Conservation (phyloP, 1,140 invertebrate genomes). For the Meteorus sp. region DNA sequence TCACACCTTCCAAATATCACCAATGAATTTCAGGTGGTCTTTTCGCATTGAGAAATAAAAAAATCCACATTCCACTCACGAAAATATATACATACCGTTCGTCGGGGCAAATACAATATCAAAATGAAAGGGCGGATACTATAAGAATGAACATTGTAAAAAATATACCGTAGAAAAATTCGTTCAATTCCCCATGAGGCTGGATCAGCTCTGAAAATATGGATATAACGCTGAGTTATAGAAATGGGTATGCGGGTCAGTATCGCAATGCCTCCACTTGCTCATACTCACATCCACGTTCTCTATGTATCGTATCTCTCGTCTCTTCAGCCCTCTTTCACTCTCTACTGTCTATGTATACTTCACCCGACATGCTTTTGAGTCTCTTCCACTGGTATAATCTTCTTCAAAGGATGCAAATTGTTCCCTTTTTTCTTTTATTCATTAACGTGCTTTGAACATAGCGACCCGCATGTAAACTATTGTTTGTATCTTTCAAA, state of each 20-base stretch:
- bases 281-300: no score
- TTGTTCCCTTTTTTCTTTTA: background rate
- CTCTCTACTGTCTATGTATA: background rate
- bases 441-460: background rate
- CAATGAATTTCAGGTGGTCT: no score
- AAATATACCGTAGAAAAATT: background rate
- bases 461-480: constrained; percentile 7
- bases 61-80: no score
- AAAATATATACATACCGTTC: no score
- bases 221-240: background rate
- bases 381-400: no score
- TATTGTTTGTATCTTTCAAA: background rate
- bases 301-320: background rate
- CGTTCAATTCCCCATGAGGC: background rate
- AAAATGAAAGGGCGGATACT: background rate
- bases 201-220: constrained; percentile 1
- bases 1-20: no score
- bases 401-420: constrained; percentile 9
- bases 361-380: no score
- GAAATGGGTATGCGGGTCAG: constrained; percentile 8
- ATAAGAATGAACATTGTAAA: background rate
- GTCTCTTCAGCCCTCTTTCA: background rate
- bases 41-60: no score
- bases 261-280: no score
- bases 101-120: no score